Evolutionary conservation across 2,113 vertebrate species (phyloP), one percentile per base, ranked within the genome.

Genomic region (Bungarus multicinctus): DNA sequence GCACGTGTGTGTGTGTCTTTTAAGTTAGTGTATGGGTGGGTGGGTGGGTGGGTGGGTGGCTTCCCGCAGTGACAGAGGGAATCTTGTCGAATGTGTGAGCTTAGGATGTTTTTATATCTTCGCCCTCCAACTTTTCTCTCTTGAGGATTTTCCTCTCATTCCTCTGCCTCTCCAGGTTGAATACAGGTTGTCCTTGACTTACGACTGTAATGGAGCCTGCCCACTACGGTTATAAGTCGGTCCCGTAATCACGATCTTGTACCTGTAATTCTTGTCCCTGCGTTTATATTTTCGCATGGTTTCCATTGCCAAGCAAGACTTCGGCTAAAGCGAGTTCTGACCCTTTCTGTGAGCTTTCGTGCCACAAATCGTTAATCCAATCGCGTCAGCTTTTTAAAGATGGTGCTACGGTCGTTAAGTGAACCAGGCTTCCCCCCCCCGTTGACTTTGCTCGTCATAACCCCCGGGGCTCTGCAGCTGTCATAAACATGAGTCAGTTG

Each of bases 41-140:
- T 47, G n/a, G n/a, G n/a, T n/a, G n/a, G n/a, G n/a, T n/a, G n/a
- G n/a, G 85, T 86, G 5, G 0, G 85, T 91, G 95, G 50, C 94
- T 94, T 92, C 54, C 87, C 92, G 95, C 89, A 8, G 50, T 4
- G 16, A 43, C 45, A 89, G 43, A 88, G 60, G 54, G 64, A 74
- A 3, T n/a, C 64, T 69, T 64, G 60, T 64, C 27, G 1, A 64
- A 64, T 4, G 30, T 2, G 30, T n/a, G 60, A 16, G 60, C 30
- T 16, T 69, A n/a, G 11, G 4, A 30, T 11, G 14, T n/a, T 69
- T 69, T 64, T 64, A 64, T 3, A 64, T 30, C 3, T 64, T 60
- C 9, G 8, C 9, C 12, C 27, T 27, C 60, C 60, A 0, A n/a
- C 30, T 14, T 69, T 69, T n/a, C 30, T 69, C 30, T n/a, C 60